Conservation (phyloP, 2,113 vertebrate species). For the Tapirus terrestris region DNA sequence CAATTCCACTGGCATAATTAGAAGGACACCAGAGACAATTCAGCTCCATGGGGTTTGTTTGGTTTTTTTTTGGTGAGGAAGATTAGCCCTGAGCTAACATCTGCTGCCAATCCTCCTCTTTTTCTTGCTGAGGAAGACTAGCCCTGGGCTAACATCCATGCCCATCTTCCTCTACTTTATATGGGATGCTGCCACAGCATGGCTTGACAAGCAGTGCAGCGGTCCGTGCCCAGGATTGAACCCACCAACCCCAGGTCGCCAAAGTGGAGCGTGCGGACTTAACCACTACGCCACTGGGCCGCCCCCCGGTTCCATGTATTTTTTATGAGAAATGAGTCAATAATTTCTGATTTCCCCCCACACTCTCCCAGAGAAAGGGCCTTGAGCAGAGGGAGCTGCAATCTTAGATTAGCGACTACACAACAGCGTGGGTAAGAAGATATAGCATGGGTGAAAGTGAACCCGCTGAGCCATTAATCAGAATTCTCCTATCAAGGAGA, state of each 20-base stretch:
- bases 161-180: too few species aligned
- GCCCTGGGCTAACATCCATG: too few species aligned
- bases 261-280: too few species aligned
- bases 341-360: background rate
- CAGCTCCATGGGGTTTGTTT: background rate
- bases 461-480: background rate
- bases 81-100: too few species aligned
- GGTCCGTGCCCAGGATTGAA: too few species aligned
- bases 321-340: slow-evolving; percentile 30
- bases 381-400: background rate
- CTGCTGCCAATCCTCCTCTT: too few species aligned
- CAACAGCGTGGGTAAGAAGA: background rate
- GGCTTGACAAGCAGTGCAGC: too few species aligned
- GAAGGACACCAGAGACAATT: background rate
- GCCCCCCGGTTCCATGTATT: background rate
- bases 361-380: slow-evolving; percentile 5
- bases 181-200: too few species aligned
- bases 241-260: too few species aligned
- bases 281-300: too few species aligned
- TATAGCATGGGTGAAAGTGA: background rate
- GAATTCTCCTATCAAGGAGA: background rate
- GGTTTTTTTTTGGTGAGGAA: too few species aligned
- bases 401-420: background rate
- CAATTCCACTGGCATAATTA: background rate
- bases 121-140: too few species aligned